Evolutionary conservation across 2,888 invertebrate genomes (phyloP).

Genomic region (Digitonthophagus gazella): DNA sequence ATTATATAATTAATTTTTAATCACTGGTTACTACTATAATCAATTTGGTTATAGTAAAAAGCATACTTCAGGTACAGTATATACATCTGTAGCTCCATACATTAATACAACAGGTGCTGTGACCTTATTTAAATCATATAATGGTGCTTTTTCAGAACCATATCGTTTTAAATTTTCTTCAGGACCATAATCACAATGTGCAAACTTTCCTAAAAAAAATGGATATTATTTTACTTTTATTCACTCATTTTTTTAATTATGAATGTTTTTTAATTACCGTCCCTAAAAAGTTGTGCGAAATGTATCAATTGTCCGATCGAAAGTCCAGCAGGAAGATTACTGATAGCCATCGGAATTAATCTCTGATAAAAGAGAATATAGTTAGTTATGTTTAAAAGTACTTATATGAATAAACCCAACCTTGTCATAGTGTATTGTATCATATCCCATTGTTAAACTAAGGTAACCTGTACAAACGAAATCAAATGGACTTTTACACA

Average conservation of each 20-base stretch:
- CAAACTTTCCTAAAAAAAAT: slow-evolving; percentile 15
- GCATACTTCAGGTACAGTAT: neutral
- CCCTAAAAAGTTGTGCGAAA: too few relatives aligned
- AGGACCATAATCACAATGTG: slow-evolving; percentile 24
- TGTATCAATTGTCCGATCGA: too few relatives aligned
- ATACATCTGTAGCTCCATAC: slow-evolving; percentile 40
- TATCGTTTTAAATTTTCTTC: slow-evolving; percentile 35
- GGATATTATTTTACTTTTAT: neutral
- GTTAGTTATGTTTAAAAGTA: too few relatives aligned
- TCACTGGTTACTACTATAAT: neutral
- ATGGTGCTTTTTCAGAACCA: slow-evolving; percentile 41
- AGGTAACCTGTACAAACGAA: slow-evolving; percentile 63
- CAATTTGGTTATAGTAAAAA: neutral
- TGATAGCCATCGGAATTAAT: too few relatives aligned
- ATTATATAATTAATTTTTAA: neutral
- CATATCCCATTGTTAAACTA: slow-evolving; percentile 64
- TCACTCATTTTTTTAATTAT: too few relatives aligned
- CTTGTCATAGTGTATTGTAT: slow-evolving; percentile 56
- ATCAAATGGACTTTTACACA: neutral
- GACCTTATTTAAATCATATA: slow-evolving; percentile 45
- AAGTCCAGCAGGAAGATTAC: too few relatives aligned
- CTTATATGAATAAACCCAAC: slow-evolving; percentile 32
- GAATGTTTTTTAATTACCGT: too few relatives aligned
- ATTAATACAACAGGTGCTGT: slow-evolving; percentile 48
- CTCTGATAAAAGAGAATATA: too few relatives aligned